Conservation (phyloP, 2,113 vertebrate species). For the Isurus oxyrinchus region DNA sequence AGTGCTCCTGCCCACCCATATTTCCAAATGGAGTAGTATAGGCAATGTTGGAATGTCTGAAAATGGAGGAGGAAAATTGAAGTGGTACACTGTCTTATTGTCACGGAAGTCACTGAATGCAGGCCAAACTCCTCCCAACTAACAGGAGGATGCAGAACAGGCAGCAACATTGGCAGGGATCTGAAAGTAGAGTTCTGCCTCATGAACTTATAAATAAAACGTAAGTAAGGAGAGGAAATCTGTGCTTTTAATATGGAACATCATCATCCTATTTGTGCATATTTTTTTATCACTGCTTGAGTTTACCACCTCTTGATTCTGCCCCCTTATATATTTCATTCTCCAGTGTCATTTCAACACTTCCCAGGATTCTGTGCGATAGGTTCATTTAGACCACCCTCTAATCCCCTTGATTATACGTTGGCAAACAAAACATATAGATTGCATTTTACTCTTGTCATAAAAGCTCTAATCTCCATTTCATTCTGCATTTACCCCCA, state of each 20-base stretch:
- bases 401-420: not conserved
- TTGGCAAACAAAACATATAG: not conserved
- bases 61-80: not conserved
- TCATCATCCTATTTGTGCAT: not conserved
- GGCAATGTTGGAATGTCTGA: not conserved
- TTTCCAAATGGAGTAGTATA: not conserved
- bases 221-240: not conserved
- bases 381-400: not conserved
- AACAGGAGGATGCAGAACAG: not conserved
- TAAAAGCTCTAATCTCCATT: not conserved
- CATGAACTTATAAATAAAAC: not conserved
- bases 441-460: not conserved
- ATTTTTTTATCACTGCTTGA: too few relatives aligned
- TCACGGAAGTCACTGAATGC: not conserved
- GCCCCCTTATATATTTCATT: not conserved
- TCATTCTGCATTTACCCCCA: not conserved
- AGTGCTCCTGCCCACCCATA: not conserved
- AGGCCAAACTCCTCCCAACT: not conserved
- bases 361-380: not conserved
- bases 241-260: not conserved
- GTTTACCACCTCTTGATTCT: not conserved
- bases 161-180: not conserved
- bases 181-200: slow-evolving; percentile 9
- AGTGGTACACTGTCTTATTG: not conserved
- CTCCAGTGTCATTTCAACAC: not conserved